phyloP scores from a whole-genome alignment of 2,113 vertebrate species.

The Rana temporaria region DNA sequence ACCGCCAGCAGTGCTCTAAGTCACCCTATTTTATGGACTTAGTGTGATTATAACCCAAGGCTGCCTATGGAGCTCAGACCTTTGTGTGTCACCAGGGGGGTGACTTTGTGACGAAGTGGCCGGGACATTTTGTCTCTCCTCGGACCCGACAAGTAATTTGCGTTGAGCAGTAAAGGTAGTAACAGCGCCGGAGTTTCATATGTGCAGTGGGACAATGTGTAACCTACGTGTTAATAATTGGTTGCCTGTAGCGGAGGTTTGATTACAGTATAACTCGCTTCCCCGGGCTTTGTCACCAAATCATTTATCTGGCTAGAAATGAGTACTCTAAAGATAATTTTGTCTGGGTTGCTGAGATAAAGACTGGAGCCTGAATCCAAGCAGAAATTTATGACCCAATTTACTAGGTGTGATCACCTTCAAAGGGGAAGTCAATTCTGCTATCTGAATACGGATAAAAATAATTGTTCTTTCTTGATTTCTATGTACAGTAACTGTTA shows the following conservation, averaged over 20 bases:
- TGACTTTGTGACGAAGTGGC: background rate
- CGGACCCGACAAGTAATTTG: background rate
- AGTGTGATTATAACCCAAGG: background rate
- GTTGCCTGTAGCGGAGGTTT: background rate
- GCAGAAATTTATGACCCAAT: background rate
- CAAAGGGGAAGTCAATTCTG: background rate
- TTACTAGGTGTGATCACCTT: background rate
- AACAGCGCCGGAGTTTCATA: background rate
- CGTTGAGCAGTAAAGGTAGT: constrained; percentile 7
- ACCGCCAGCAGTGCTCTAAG: background rate
- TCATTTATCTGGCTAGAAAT: background rate
- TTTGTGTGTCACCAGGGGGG: constrained; percentile 5
- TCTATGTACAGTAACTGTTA: background rate
- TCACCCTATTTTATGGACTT: background rate
- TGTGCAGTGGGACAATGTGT: background rate
- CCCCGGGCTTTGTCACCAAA: background rate
- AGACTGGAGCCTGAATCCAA: background rate
- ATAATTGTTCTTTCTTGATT: background rate
- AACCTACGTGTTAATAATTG: background rate
- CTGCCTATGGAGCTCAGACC: background rate
- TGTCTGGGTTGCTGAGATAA: background rate
- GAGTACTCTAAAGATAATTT: background rate
- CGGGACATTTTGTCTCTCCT: background rate
- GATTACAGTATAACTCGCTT: constrained; percentile 10
- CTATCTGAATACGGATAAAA: background rate